Percentiles rank a stretch among this genome's conserved stretches.
Evolutionary conservation across 2,113 vertebrate species (phyloP).

Genomic region (Macaca nemestrina): DNA sequence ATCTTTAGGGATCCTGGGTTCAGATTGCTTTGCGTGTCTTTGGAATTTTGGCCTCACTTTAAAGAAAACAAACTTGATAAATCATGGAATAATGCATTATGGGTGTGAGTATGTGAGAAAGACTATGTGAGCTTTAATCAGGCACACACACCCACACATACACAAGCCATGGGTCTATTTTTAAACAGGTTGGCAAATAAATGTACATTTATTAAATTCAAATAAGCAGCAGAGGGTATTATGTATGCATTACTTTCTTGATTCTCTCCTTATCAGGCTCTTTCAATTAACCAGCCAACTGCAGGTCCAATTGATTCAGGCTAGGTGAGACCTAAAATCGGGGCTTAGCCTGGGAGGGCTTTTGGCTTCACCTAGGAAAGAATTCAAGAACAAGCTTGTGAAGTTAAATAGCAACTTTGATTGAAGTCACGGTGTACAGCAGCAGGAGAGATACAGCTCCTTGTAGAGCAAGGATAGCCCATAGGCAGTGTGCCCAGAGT

Average conservation of each 20-base stretch:
- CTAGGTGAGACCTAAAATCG: too few relatives aligned
- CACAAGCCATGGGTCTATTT: neutral
- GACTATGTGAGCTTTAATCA: neutral
- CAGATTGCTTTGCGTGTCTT: neutral
- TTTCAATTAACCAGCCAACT: neutral
- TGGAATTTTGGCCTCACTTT: neutral
- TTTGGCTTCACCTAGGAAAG: too few relatives aligned
- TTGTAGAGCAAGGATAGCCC: too few relatives aligned
- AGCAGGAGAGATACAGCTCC: too few relatives aligned
- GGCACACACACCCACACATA: neutral
- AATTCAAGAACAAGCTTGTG: too few relatives aligned
- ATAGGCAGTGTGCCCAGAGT: too few relatives aligned
- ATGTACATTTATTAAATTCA: neutral
- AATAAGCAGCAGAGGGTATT: neutral
- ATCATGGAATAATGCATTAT: neutral
- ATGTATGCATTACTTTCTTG: neutral
- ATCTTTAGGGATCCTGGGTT: neutral
- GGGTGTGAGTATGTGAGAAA: neutral
- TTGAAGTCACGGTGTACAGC: too few relatives aligned
- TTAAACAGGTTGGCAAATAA: neutral
- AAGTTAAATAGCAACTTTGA: too few relatives aligned
- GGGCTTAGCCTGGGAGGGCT: too few relatives aligned
- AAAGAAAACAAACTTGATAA: conserved; percentile 13
- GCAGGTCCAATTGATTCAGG: neutral
- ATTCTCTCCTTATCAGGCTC: neutral